Evolutionary conservation across 53 echinoderm and acorn worm genomes (phyloP).

Genomic region (Astropecten irregularis): DNA sequence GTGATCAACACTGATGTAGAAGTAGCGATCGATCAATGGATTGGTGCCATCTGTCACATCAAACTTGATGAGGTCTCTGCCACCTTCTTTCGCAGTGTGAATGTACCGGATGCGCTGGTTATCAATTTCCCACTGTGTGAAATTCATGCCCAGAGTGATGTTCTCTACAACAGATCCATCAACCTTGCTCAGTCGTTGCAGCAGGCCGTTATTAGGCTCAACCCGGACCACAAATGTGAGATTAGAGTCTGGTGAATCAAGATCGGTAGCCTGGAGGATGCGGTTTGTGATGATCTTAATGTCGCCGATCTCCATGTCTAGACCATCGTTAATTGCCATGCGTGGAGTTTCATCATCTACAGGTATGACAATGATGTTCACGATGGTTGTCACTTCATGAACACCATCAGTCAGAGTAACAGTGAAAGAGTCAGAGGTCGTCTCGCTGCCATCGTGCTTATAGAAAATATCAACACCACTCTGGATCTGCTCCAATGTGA

Average conservation of each 20-base stretch:
- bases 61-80: slow-evolving; percentile 96
- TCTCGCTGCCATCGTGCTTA: slow-evolving; percentile 93
- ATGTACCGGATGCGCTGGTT: slow-evolving; percentile 89
- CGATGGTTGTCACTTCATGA: slow-evolving; percentile 81
- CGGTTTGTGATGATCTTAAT: slow-evolving; percentile 80
- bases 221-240: slow-evolving; percentile 83
- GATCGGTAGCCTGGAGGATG: slow-evolving; percentile 88
- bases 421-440: slow-evolving; percentile 85
- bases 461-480: slow-evolving; percentile 74
- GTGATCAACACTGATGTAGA: slow-evolving; percentile 89
- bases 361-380: slow-evolving; percentile 70
- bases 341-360: slow-evolving; percentile 98
- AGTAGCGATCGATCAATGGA: slow-evolving; percentile 93
- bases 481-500: slow-evolving; percentile 87
- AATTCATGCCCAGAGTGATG: slow-evolving; percentile 89
- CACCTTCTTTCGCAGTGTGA: slow-evolving; percentile 80
- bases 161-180: slow-evolving; percentile 77
- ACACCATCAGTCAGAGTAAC: slow-evolving; percentile 93
- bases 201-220: slow-evolving; percentile 77
- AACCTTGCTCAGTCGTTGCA: slow-evolving; percentile 80
- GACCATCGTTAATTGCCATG: slow-evolving; percentile 89
- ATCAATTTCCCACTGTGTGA: slow-evolving; percentile 98
- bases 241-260: slow-evolving; percentile 95
- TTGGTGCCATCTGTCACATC: slow-evolving; percentile 96
- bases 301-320: slow-evolving; percentile 90